A percentile compares a stretch with the other conserved stretches of the same genome.
phyloP scores from a whole-genome alignment of 2,797 vertebrate species.

The Argentina silus region DNA sequence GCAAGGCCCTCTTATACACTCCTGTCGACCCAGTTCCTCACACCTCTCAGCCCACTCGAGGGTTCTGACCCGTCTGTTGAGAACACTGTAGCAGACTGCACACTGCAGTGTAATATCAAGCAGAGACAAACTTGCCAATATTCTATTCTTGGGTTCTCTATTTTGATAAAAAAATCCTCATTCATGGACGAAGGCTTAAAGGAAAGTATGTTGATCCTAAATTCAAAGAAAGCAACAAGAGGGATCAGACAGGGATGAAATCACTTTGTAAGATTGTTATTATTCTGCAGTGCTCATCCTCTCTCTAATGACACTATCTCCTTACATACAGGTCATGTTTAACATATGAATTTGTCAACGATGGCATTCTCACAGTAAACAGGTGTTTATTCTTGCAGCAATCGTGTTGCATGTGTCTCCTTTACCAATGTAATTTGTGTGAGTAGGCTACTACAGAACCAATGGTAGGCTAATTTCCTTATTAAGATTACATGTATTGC shows the following conservation, averaged over 20 bases:
- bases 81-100: slow-evolving; percentile 1
- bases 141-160: background rate
- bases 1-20: slow-evolving; percentile 7
- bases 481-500: too few relatives aligned
- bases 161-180: background rate
- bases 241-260: background rate
- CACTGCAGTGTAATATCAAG: background rate
- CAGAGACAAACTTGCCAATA: background rate
- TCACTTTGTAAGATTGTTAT: background rate
- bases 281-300: too few relatives aligned
- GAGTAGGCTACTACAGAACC: too few relatives aligned
- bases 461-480: too few relatives aligned
- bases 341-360: too few relatives aligned
- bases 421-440: too few relatives aligned
- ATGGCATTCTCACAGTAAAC: too few relatives aligned
- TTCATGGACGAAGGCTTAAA: background rate
- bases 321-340: too few relatives aligned
- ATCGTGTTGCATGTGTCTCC: too few relatives aligned
- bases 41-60: slow-evolving; percentile 45
- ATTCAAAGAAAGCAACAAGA: background rate
- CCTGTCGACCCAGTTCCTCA: slow-evolving; percentile 15
- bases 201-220: background rate
- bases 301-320: too few relatives aligned
- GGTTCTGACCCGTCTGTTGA: slow-evolving; percentile 49
- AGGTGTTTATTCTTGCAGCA: too few relatives aligned